A percentile compares a stretch with the other conserved stretches of the same genome.
These are phyloP conservation scores for Monochamus alternatus DNA, from an alignment of 2,888 invertebrate genomes.

Conservation along the genomic window DNA sequence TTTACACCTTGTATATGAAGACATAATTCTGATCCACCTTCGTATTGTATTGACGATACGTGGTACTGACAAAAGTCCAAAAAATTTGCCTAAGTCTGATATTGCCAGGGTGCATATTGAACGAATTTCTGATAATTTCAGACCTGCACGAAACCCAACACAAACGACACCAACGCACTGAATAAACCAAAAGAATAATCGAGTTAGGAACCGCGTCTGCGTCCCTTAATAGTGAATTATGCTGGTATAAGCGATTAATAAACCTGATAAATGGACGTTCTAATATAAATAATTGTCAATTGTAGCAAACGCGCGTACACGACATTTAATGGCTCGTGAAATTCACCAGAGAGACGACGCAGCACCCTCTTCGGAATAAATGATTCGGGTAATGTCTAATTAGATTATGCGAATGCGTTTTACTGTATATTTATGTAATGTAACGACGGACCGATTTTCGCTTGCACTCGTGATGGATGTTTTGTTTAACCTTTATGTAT, in stretches of 20 bases:
- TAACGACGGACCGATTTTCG: conserved; percentile 16
- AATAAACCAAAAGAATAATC: conserved; percentile 44
- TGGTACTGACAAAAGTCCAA: no score
- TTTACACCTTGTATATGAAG: no score
- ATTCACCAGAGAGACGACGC: conserved; percentile 47
- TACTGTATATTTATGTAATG: conserved; percentile 33
- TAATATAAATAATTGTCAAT: conserved; percentile 65
- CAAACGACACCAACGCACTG: conserved; percentile 17
- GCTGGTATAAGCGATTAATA: conserved; percentile 61
- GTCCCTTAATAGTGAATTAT: conserved; percentile 57
- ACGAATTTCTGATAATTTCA: no score
- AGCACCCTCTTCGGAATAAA: conserved; percentile 40
- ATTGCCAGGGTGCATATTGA: no score
- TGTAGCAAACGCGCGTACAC: conserved; percentile 58
- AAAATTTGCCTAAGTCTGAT: no score
- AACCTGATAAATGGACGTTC: conserved; percentile 63
- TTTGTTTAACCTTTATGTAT: conserved; percentile 6
- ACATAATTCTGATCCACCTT: no score
- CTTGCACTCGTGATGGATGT: conserved; percentile 22
- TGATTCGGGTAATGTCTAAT: conserved; percentile 61
- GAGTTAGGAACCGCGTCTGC: conserved; percentile 38
- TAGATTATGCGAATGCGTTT: conserved; percentile 63
- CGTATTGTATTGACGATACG: no score
- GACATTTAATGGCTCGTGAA: conserved; percentile 65
- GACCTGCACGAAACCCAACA: no score